Conservation (phyloP, 2,113 vertebrate genomes). For the Felis catus region F.catus_Fca126_mat1.0 CM031412.1:90782001-90782500, state of each 20-base stretch:
- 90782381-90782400: background rate
- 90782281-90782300: background rate
- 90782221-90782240: background rate
- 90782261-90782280: background rate
- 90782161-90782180: background rate
- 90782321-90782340: background rate
- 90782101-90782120: background rate
- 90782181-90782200: background rate
- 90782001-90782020: too few relatives aligned
- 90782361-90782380: background rate
- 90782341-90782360: background rate
- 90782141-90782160: too few relatives aligned
- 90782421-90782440: background rate
- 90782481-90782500: background rate
- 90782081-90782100: background rate
- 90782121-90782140: background rate
- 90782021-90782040: too few relatives aligned
- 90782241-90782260: too few relatives aligned
- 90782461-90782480: too few relatives aligned
- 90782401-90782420: background rate
- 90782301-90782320: background rate
- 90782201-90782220: background rate
- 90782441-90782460: background rate
- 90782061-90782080: fast-evolving
- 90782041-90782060: too few relatives aligned